phyloP scores from a whole-genome alignment of 2,888 invertebrate genomes.

The Parelbella ahira region DNA sequence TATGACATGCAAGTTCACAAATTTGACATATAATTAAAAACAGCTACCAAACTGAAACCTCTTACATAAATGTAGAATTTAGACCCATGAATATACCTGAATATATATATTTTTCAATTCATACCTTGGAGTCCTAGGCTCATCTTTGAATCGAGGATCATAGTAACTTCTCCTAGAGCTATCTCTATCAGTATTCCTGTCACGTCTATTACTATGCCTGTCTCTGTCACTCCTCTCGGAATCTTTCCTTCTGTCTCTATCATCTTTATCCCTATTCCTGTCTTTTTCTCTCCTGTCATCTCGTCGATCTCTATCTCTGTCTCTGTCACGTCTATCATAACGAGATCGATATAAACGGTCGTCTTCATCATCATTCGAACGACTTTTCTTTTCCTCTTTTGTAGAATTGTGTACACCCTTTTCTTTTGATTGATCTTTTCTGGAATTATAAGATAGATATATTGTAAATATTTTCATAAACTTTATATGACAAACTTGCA shows the following conservation, averaged over 20 bases:
- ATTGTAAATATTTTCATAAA: no score
- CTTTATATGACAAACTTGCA: no score
- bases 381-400: conserved; percentile 74
- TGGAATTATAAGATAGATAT: conserved; percentile 39
- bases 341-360: conserved; percentile 53
- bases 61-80: no score
- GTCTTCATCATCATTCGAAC: conserved; percentile 62
- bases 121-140: conserved; percentile 90
- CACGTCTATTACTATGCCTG: conserved; percentile 46
- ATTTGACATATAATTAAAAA: no score
- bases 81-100: no score
- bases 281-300: conserved; percentile 53
- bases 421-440: conserved; percentile 80
- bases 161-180: conserved; percentile 74
- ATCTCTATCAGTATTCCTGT: conserved; percentile 54
- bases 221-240: conserved; percentile 44
- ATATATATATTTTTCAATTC: no score
- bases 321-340: conserved; percentile 46
- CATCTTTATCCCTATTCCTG: conserved; percentile 42
- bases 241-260: conserved; percentile 37
- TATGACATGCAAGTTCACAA: no score
- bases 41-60: no score
- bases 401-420: conserved; percentile 87
- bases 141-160: conserved; percentile 88
- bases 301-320: conserved; percentile 39